Base-by-base conservation (phyloP, 2,797 vertebrate species). In the Odontamblyopus rebecca region DNA sequence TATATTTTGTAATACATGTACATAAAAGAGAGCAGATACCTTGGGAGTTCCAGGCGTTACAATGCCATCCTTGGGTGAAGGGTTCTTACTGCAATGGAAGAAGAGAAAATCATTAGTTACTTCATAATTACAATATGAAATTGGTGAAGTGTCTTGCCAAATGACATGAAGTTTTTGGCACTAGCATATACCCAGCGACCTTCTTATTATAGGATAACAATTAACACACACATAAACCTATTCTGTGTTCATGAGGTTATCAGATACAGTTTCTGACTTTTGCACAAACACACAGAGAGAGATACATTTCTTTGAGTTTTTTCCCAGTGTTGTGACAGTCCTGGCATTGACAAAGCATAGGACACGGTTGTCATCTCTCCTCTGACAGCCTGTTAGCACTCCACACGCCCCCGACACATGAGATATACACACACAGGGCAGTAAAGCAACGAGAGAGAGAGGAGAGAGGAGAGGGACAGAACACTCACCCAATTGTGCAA, bases 31-130 rank as follows among this genome's bases (percentile, higher is more conserved):
- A 8, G 7, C 50, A 16, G 38, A 96, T 95, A 99, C 98, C 97
- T 99, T 99, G 61, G 97, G 97, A 68, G 98, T 98, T 84, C 97
- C 96, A 5, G 96, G 96, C 82, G 95, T 92, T 88, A 95, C 94
- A 78, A 86, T 90, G 79, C 92, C 89, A 88, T 99, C 97, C 93
- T 99, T 99, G 91, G 95, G 92, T 81, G 95, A 94, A 68, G 93
- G 91, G 91, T 95, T 98, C 93, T 99, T 99, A 94, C 97, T 98
- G 95, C 86, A 85, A 88, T 7, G 70, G 48, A 78, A 60, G 79
- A 44, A 93, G 89, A 75, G 19, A 64, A 62, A 41, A 64, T 0
- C 5, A 13, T 65, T 50, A 1, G 41, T 48, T 65, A 65, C n/a
- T 29, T 2, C 2, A 50, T 48, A 26, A 65, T 26, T 27, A 61